Evolutionary conservation across 2,797 vertebrate species (phyloP).

Genomic region (Tolypeutes matacus): DNA sequence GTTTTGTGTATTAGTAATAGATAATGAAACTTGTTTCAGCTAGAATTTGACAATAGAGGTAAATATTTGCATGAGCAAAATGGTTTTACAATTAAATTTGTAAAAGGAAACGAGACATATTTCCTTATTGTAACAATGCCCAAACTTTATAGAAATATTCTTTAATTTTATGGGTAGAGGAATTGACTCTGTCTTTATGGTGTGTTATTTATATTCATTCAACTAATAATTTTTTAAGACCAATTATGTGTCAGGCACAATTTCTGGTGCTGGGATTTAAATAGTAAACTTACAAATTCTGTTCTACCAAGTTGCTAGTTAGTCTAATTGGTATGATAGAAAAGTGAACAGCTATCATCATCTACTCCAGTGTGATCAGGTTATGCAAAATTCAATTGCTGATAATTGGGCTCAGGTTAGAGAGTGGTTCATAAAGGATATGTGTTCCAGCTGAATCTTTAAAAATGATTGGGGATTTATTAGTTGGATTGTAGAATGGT

Average conservation of each 20-base stretch:
- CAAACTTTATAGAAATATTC: conserved; percentile 34
- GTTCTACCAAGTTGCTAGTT: neutral
- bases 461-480: neutral
- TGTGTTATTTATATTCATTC: neutral
- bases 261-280: conserved; percentile 23
- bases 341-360: neutral
- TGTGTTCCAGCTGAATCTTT: neutral
- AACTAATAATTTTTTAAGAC: neutral
- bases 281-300: conserved; percentile 42
- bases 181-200: conserved; percentile 32
- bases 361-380: neutral
- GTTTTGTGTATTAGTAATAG: conserved; percentile 14
- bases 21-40: conserved; percentile 33
- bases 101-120: conserved; percentile 59
- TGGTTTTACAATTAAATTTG: conserved; percentile 60
- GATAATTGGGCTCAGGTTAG: neutral
- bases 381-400: conserved; percentile 11
- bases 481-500: neutral
- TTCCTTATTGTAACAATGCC: conserved; percentile 51
- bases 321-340: neutral
- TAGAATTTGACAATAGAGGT: conserved; percentile 54
- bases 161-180: conserved; percentile 61
- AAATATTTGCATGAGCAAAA: conserved; percentile 66
- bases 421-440: neutral
- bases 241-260: neutral